Base-by-base conservation (phyloP, 23 tunicate genomes). In the Ciona savignyi region DNA sequence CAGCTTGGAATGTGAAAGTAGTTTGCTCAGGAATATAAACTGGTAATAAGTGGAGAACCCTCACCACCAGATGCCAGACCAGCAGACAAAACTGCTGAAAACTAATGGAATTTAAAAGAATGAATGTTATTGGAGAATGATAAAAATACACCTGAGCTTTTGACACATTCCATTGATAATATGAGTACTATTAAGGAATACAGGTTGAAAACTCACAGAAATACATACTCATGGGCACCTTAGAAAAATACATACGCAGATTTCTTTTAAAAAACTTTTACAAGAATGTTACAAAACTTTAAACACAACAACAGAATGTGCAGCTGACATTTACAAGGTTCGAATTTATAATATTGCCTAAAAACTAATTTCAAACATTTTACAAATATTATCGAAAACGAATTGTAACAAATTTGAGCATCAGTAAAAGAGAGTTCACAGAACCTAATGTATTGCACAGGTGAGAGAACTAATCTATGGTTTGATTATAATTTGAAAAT, bases 401-500 rank as follows among this genome's bases (percentile, higher is more conserved):
- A n/a, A 42, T 15, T 42, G 56, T 15, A 42, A 42, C 56, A n/a
- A n/a, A n/a, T n/a, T n/a, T n/a, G n/a, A n/a, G n/a, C n/a, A n/a
- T n/a, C n/a, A n/a, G n/a, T n/a, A n/a, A n/a, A n/a, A n/a, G n/a
- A n/a, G n/a, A n/a, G n/a, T n/a, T n/a, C 56, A 42, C 56, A 15
- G 15, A 9, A 42, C 15, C 9, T 42, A 42, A 42, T 42, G 56
- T 42, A 42, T 42, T 42, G 56, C 56, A 42, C 56, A 42, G n/a
- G n/a, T n/a, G n/a, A n/a, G n/a, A n/a, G 11, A 42, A 42, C 15
- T 42, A 15, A 42, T 42, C 75, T 72, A 72, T 1, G 81, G 96
- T 51, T 83, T 83, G 65, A 89, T 35, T 27, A 89, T 79, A 9
- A 89, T 76, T 56, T 83, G 96, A 75, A 75, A 87, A 33, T 83